phyloP scores from a whole-genome alignment of 2,797 vertebrate genomes.

The Sphenodon punctatus region DNA sequence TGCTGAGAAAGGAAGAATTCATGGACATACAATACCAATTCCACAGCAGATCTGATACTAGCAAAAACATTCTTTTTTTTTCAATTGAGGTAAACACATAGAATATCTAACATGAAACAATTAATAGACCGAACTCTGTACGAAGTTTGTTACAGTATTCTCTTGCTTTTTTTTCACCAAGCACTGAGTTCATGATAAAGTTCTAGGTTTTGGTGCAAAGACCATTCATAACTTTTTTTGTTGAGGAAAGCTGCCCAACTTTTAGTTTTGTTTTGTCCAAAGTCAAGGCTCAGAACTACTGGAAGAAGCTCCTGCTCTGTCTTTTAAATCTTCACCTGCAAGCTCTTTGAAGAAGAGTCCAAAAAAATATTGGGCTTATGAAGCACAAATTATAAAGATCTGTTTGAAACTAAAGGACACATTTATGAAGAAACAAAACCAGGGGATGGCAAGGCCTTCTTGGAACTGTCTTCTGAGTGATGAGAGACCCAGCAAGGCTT shows the following conservation, averaged over 20 bases:
- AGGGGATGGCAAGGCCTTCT: constrained; percentile 85
- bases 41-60: constrained; percentile 99
- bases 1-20: constrained; percentile 99
- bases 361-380: constrained; percentile 84
- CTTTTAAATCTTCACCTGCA: constrained; percentile 87
- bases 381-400: constrained; percentile 91
- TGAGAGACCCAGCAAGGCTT: constrained; percentile 79
- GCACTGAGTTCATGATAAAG: constrained; percentile 98
- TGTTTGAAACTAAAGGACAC: constrained; percentile 91
- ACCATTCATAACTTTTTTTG: constrained; percentile 89
- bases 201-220: constrained; percentile 91
- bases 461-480: constrained; percentile 72
- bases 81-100: constrained; percentile 99
- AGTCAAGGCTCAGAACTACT: constrained; percentile 87
- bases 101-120: constrained; percentile 99
- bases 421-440: constrained; percentile 91
- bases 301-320: constrained; percentile 88
- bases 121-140: constrained; percentile 99
- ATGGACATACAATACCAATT: constrained; percentile 99
- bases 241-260: constrained; percentile 85
- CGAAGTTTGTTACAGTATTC: constrained; percentile 99
- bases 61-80: constrained; percentile 99
- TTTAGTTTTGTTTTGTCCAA: constrained; percentile 88
- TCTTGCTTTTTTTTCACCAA: constrained; percentile 90
- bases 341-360: constrained; percentile 94